phyloP scores from a whole-genome alignment of 1,140 invertebrate species.

The Drosophila arawakana region DNA sequence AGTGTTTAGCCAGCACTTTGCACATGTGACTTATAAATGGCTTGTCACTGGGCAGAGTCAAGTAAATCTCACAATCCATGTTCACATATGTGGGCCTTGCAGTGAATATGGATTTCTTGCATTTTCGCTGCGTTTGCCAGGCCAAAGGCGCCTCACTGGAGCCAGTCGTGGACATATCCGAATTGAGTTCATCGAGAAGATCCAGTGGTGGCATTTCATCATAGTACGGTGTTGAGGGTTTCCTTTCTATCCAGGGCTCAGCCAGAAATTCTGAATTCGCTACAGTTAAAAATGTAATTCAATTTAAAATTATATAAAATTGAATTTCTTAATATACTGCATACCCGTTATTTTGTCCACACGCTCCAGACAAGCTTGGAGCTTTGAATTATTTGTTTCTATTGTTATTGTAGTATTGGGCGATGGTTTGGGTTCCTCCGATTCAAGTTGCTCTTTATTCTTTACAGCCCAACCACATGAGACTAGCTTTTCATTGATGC shows the following conservation, averaged over 20 bases:
- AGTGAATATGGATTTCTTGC: constrained; percentile 84
- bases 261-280: neutral
- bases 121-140: constrained; percentile 55
- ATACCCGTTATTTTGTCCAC: constrained; percentile 4
- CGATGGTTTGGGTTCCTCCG: neutral
- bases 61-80: constrained; percentile 85
- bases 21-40: constrained; percentile 85
- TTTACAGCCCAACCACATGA: constrained; percentile 20
- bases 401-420: neutral
- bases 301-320: neutral
- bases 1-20: constrained; percentile 15
- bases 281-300: neutral
- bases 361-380: neutral
- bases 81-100: constrained; percentile 86
- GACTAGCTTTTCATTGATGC: constrained; percentile 48
- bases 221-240: neutral
- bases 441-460: neutral
- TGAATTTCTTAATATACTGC: neutral
- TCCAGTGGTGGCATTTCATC: constrained; percentile 56
- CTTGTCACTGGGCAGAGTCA: constrained; percentile 85
- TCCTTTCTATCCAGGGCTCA: neutral
- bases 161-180: constrained; percentile 26
- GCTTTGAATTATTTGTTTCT: neutral
- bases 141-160: constrained; percentile 28
- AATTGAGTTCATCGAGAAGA: constrained; percentile 45